These are phyloP conservation scores for Uria lomvia DNA, from an alignment of 2,113 vertebrate genomes.

Conservation along the genomic window DNA sequence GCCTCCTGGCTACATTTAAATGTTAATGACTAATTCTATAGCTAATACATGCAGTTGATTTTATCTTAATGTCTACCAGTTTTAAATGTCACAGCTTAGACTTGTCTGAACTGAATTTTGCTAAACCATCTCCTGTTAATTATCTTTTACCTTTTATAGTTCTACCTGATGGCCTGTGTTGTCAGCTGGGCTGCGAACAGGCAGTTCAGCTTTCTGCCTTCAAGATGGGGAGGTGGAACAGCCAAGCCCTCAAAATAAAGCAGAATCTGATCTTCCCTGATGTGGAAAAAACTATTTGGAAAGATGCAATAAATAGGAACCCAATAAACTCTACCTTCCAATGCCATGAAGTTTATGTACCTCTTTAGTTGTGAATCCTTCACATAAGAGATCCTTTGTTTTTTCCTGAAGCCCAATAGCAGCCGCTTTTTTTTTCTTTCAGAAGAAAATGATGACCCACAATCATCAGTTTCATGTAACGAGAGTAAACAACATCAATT, in stretches of 20 bases:
- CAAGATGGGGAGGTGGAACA: neutral
- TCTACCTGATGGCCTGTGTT: neutral
- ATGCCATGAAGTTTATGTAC: neutral
- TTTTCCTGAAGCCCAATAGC: neutral
- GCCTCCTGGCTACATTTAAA: constrained; percentile 48
- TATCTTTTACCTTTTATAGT: constrained; percentile 21
- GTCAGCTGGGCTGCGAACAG: neutral
- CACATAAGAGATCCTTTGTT: neutral
- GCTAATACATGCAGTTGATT: constrained; percentile 40
- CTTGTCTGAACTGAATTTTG: constrained; percentile 42
- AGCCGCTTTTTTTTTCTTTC: neutral
- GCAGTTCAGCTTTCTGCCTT: neutral
- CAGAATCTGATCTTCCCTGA: neutral
- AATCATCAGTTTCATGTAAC: neutral
- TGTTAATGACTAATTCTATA: constrained; percentile 57
- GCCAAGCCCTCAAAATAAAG: neutral
- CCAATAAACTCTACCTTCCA: neutral
- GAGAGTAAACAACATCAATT: neutral
- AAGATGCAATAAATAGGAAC: neutral
- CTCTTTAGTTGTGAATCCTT: neutral
- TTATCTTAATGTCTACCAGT: constrained; percentile 35
- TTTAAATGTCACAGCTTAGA: constrained; percentile 54
- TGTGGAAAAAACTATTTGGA: neutral
- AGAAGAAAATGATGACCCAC: neutral
- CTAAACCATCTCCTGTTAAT: constrained; percentile 15